Evolutionary conservation across 2,113 vertebrate genomes (phyloP), one percentile per base, ranked within the genome.

Genomic region (Brachirus orientalis): DNA sequence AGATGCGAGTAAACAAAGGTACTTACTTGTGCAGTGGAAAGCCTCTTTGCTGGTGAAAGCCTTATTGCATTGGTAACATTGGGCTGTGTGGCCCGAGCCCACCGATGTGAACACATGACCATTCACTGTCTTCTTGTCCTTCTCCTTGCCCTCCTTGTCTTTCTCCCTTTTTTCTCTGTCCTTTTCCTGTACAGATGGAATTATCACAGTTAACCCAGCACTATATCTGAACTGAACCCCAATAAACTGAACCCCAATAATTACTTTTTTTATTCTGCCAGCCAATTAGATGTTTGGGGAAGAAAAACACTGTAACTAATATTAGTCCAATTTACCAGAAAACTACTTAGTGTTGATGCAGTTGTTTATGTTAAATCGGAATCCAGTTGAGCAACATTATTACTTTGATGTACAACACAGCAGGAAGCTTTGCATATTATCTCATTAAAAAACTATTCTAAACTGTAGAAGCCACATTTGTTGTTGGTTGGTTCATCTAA

Each of bases 101-200:
- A 91, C 87, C 1, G 94, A n/a, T 58, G 91, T 91, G 86, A 97
- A 98, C 2, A 89, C 14, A 43, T 99, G 98, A 1, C 96, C 96
- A 0, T 96, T 98, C 53, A 95, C 7, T 0, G 65, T 79, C 88
- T 95, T 96, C 89, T 94, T 98, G 75, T 98, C 96, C 66, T 95
- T 96, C 14, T 96, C 95, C 70, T 95, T 97, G 43, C 91, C 89
- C 44, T 96, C 96, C 63, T 87, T 91, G 18, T 97, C 96, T 77
- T 94, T 98, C 1, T 96, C 95, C 67, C 88, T 94, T 48, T 95
- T 97, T 7, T 94, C 88, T 75, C 95, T 95, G 1, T 98, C 96
- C 48, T 95, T 96, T 86, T 97, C 96, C 89, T 97, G 94, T 73
- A 93, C 86, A 91, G 46, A 41, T 13, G 20, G 53, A 53, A 64